phyloP scores from a whole-genome alignment of 2,888 invertebrate genomes.

The Anticlea derivata region DNA sequence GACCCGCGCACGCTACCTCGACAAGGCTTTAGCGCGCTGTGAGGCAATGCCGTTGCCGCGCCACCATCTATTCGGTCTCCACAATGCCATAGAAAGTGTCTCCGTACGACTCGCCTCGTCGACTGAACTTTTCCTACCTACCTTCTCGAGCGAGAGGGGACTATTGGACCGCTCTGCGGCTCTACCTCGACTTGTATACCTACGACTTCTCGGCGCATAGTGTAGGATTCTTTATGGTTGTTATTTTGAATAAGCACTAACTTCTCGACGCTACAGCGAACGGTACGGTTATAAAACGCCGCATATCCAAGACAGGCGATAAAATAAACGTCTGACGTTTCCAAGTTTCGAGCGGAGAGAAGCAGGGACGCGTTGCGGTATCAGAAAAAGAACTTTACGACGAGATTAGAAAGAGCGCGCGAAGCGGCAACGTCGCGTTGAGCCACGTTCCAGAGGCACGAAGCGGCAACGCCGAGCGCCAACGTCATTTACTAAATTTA shows the following conservation, averaged over 20 bases:
- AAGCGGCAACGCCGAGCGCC: constrained; percentile 75
- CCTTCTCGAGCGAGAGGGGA: constrained; percentile 64
- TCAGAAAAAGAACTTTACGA: constrained; percentile 85
- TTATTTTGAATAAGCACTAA: constrained; percentile 74
- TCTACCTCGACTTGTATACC: constrained; percentile 44
- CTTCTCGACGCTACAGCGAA: constrained; percentile 55
- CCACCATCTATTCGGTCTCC: constrained; percentile 78
- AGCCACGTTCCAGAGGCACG: constrained; percentile 77
- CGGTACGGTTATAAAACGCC: constrained; percentile 75
- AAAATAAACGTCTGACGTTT: constrained; percentile 81
- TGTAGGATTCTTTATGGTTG: constrained; percentile 64
- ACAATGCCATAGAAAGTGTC: constrained; percentile 84
- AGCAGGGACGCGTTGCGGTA: constrained; percentile 79
- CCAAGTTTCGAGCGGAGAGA: constrained; percentile 79
- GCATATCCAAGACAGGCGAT: constrained; percentile 75
- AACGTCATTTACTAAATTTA: constrained; percentile 84
- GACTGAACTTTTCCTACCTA: constrained; percentile 80
- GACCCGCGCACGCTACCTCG: constrained; percentile 59
- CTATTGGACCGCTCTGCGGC: constrained; percentile 49
- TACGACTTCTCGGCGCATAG: constrained; percentile 50
- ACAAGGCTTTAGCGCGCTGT: constrained; percentile 71
- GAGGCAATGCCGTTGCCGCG: constrained; percentile 79
- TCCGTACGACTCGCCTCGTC: constrained; percentile 75
- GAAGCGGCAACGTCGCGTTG: constrained; percentile 76
- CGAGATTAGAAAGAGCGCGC: constrained; percentile 83